These are phyloP conservation scores for Sebastes hubbsi DNA, from an alignment of 2,797 vertebrate genomes.

Conservation along the genomic window DNA sequence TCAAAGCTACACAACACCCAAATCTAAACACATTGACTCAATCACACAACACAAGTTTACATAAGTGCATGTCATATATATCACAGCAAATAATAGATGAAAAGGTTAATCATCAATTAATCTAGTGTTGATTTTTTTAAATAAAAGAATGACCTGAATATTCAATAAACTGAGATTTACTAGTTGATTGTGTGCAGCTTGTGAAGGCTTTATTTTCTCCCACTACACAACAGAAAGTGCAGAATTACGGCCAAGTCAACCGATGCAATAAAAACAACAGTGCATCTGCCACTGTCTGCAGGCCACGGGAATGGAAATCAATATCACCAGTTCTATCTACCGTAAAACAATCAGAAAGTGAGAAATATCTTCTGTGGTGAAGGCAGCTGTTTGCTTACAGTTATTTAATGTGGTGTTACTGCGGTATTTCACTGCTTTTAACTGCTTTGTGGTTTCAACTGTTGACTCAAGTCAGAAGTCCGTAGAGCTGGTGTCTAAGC, in stretches of 20 bases:
- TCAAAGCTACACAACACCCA: background rate
- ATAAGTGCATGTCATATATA: background rate
- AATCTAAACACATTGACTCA: background rate
- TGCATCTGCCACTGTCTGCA: background rate
- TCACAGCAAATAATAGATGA: background rate
- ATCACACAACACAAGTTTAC: background rate
- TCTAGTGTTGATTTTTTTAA: background rate
- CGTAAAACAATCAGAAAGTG: background rate
- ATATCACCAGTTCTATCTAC: background rate
- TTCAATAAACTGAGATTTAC: background rate
- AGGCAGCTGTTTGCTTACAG: background rate
- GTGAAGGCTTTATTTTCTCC: background rate
- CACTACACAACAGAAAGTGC: background rate
- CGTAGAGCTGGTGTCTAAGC: background rate
- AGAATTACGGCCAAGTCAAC: background rate
- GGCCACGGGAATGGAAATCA: constrained; percentile 1
- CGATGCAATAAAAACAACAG: background rate
- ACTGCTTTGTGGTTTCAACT: background rate
- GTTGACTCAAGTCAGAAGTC: background rate
- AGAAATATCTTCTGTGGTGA: background rate
- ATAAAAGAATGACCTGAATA: background rate
- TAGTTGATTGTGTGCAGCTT: background rate
- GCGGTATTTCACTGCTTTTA: background rate
- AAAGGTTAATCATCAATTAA: background rate
- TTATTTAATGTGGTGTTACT: background rate